phyloP scores from a whole-genome alignment of 2,888 invertebrate genomes.

The Meta bourneti region DNA sequence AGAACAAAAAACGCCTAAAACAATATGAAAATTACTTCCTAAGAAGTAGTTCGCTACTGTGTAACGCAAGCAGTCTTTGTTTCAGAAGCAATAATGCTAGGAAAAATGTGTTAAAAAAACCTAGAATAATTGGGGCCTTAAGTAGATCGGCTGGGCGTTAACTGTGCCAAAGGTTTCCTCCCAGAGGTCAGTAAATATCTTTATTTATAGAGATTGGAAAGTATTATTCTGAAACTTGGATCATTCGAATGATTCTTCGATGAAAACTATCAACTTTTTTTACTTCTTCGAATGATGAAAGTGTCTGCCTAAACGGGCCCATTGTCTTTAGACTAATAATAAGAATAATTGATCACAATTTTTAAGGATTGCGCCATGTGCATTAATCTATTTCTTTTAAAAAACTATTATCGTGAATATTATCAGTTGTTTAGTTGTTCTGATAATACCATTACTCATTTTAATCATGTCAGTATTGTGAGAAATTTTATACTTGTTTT shows the following conservation, averaged over 20 bases:
- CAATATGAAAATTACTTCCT: constrained; percentile 69
- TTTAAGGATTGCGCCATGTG: background rate
- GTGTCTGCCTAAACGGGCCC: background rate
- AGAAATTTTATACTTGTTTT: too few relatives aligned
- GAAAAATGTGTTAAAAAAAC: constrained; percentile 51
- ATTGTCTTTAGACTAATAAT: background rate
- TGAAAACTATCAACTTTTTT: background rate
- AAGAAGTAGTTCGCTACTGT: constrained; percentile 49
- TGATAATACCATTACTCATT: too few relatives aligned
- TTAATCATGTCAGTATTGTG: too few relatives aligned
- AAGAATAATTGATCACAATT: background rate
- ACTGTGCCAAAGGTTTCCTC: constrained; percentile 53
- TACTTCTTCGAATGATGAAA: background rate
- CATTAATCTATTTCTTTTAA: background rate
- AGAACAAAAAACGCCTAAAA: constrained; percentile 58
- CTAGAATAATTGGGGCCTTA: constrained; percentile 63
- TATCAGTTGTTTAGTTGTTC: background rate
- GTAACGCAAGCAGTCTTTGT: constrained; percentile 37
- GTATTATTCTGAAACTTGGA: constrained; percentile 48
- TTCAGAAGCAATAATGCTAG: constrained; percentile 39
- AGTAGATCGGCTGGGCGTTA: constrained; percentile 63
- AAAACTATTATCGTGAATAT: background rate
- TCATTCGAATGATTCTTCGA: constrained; percentile 6
- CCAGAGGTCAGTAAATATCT: constrained; percentile 53
- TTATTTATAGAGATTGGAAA: constrained; percentile 63